phyloP scores from a whole-genome alignment of 2,888 invertebrate genomes.

The Uloborus plumipes region DNA sequence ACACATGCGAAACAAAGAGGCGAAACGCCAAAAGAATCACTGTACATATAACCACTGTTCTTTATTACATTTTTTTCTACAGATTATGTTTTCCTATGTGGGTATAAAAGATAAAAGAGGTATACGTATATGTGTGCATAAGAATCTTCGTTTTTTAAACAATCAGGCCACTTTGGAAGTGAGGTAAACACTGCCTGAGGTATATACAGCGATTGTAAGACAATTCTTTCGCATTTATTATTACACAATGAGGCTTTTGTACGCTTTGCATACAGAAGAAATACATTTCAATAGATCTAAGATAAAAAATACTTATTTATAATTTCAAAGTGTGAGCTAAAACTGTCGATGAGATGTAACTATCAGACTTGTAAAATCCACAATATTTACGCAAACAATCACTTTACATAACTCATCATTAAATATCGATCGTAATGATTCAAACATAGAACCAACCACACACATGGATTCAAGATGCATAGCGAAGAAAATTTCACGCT shows the following conservation, averaged over 20 bases:
- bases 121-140: constrained; percentile 56
- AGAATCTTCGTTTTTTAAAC: constrained; percentile 35
- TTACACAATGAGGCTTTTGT: constrained; percentile 34
- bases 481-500: too few species aligned
- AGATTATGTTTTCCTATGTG: neutral
- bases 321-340: constrained; percentile 44
- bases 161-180: constrained; percentile 62
- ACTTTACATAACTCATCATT: too few species aligned
- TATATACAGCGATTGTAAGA: constrained; percentile 50
- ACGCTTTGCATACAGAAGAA: constrained; percentile 52
- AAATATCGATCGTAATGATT: too few species aligned
- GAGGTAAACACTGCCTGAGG: constrained; percentile 59
- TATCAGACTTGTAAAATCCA: too few species aligned
- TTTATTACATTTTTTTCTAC: neutral
- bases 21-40: too few species aligned
- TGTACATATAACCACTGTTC: too few species aligned
- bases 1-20: too few species aligned
- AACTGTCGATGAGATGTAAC: constrained; percentile 31
- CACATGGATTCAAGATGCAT: too few species aligned
- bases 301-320: constrained; percentile 55
- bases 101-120: constrained; percentile 47
- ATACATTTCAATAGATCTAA: constrained; percentile 28
- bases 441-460: too few species aligned
- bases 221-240: neutral
- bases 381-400: too few species aligned